Evolutionary conservation across 2,797 vertebrate species (phyloP), one percentile per base, ranked within the genome.

Genomic region (Gymnoscopelus microlampas): DNA sequence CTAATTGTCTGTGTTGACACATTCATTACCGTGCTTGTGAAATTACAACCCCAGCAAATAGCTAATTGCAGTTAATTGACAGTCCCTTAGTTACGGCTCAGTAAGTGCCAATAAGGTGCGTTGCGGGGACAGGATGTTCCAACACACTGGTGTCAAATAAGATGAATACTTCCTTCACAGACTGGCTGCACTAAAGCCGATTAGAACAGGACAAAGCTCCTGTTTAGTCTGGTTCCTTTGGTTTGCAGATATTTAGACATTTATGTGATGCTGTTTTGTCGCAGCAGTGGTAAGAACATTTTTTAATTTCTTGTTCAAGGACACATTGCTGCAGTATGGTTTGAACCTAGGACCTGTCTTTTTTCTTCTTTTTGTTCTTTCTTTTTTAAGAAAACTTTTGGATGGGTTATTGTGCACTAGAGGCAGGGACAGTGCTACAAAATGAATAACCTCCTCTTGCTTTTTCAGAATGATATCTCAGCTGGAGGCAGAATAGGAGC

Each of bases 401-500:
- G 11, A 23, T 15, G 14, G 44, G 13, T 66, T 57, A 57, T 12
- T 57, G 55, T 29, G 26, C 23, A 24, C 53, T 47, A 66, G n/a
- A 29, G 29, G 9, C 11, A 63, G 2, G n/a, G 23, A 29, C 23
- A 62, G 11, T 13, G 29, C 5, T 35, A 68, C 49, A 19, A 7
- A 10, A 39, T 55, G 26, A 44, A 44, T 47, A 51, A 26, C 51
- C 35, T 73, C 12, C 63, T 60, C 49, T 49, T 64, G 32, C 69
- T 39, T 15, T 87, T 86, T 66, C 83, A 97, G 97, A 94, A 92
- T 66, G 95, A 95, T 0, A 88, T 93, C 23, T 92, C 93, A 11
- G 66, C 93, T 81, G 93, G 94, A 53, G 90, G 88, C 58, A 91
- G 85, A 15, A 89, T 89, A 1, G 91, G 94, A 0, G 88, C 93